Evolutionary conservation across 64 coral and sea anemone genomes (phyloP).

Genomic region (Pocillopora verrucosa): DNA sequence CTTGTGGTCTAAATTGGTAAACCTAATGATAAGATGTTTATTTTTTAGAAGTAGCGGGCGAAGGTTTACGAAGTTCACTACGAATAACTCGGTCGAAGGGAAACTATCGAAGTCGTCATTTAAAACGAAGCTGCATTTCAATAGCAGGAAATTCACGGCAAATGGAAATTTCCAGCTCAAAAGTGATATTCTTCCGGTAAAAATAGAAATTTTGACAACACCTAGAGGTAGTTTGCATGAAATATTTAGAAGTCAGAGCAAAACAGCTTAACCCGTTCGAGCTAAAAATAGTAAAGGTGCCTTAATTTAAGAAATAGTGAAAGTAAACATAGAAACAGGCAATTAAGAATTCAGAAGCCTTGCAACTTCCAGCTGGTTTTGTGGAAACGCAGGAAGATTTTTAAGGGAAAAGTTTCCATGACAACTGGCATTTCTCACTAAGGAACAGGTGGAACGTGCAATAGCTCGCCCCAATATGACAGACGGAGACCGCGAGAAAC

Average conservation of each 20-base stretch:
- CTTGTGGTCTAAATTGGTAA: background rate
- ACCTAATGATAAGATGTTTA: background rate
- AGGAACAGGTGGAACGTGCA: constrained; percentile 23
- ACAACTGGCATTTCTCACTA: background rate
- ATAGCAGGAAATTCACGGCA: background rate
- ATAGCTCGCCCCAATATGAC: background rate
- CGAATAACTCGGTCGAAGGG: background rate
- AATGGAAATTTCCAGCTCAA: background rate
- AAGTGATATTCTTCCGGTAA: background rate
- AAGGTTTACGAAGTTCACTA: background rate
- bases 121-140: background rate
- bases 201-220: background rate
- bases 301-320: constrained; percentile 17
- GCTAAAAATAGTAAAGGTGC: constrained; percentile 33
- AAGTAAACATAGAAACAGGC: constrained; percentile 21
- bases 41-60: background rate
- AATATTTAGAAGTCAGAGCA: background rate
- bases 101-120: background rate
- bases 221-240: background rate
- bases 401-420: background rate
- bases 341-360: constrained; percentile 31
- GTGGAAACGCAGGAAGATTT: constrained; percentile 36
- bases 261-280: background rate
- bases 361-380: constrained; percentile 28
- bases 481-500: no score